Evolutionary conservation across 2,113 vertebrate genomes (phyloP).

Genomic region (Aviceda subcristata): DNA sequence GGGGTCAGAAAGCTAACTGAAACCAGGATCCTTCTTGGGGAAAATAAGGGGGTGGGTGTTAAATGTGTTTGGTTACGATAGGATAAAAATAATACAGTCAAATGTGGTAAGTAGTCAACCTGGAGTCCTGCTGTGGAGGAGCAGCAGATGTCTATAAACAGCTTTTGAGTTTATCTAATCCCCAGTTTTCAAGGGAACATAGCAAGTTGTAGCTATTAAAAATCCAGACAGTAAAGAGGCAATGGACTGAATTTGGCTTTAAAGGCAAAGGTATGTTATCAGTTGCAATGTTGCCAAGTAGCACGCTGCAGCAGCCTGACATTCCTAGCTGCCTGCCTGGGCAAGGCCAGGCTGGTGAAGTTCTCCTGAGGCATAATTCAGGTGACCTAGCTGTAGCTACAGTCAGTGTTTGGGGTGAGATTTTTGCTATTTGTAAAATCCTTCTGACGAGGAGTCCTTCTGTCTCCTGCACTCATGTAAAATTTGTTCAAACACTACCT

Average conservation of each 20-base stretch:
- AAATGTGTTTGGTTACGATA: constrained; percentile 2
- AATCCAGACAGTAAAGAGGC: background rate
- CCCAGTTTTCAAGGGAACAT: background rate
- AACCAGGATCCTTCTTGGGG: background rate
- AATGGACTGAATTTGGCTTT: background rate
- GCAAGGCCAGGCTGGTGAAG: background rate
- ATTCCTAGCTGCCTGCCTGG: background rate
- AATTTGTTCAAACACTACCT: background rate
- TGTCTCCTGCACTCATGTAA: background rate
- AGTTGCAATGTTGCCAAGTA: background rate
- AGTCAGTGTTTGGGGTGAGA: background rate
- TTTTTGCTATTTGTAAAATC: background rate
- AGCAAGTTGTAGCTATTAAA: background rate
- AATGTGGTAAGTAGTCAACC: background rate
- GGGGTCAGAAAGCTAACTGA: background rate
- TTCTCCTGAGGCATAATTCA: background rate
- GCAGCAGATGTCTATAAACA: constrained; percentile 3
- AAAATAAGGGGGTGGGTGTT: background rate
- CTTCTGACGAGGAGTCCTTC: background rate
- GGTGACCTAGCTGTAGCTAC: background rate
- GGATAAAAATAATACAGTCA: constrained; percentile 40
- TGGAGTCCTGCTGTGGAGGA: constrained; percentile 7
- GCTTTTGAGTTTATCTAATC: background rate
- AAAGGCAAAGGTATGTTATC: background rate
- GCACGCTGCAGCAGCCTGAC: background rate